Percentiles rank a stretch among this genome's conserved stretches.
Conservation (phyloP, 1,140 invertebrate genomes). For the Bilobella aurantiaca region DNA sequence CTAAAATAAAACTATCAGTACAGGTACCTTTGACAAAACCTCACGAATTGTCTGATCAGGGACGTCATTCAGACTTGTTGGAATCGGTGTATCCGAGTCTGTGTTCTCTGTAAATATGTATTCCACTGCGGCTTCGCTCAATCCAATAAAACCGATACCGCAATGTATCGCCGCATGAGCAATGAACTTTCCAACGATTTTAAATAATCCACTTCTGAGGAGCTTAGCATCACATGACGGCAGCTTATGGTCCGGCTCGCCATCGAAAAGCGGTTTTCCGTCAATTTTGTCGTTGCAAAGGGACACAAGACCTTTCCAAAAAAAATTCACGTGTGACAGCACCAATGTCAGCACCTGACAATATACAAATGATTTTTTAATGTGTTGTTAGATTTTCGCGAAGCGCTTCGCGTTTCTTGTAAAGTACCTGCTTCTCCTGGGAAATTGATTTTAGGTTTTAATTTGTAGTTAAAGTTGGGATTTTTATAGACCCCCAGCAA, state of each 20-base stretch:
- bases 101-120: not conserved
- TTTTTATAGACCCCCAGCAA: conserved; percentile 11
- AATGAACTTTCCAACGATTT: not conserved
- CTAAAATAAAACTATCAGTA: too few species aligned
- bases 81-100: not conserved
- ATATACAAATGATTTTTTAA: not conserved
- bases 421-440: conserved; percentile 10
- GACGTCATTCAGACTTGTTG: not conserved
- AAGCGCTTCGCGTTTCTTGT: not conserved
- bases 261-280: not conserved
- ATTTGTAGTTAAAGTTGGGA: not conserved
- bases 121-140: not conserved
- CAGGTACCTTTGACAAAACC: not conserved
- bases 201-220: not conserved
- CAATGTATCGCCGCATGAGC: conserved; percentile 2
- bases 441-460: conserved; percentile 6
- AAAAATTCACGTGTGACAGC: conserved; percentile 12
- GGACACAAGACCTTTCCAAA: not conserved
- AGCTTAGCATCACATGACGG: not conserved
- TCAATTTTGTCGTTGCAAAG: not conserved
- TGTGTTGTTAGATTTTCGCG: not conserved
- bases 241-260: conserved; percentile 7
- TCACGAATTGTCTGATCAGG: not conserved
- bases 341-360: conserved; percentile 8
- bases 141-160: not conserved